Conservation (phyloP, 2,888 invertebrate genomes). For the Metallyticus violacea region DNA sequence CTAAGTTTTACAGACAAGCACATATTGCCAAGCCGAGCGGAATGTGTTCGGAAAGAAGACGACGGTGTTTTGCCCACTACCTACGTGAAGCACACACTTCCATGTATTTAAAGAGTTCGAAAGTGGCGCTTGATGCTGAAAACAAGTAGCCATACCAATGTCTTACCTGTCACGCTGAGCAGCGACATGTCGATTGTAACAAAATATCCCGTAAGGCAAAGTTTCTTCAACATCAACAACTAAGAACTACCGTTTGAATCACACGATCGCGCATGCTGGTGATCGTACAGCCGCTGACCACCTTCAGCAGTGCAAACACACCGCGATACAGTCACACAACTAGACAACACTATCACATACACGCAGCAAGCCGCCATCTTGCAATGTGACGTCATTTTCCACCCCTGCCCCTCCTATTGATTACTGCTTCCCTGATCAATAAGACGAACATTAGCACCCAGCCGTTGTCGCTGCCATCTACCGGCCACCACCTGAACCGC, state of each 20-base stretch:
- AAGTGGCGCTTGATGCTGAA: too few species aligned
- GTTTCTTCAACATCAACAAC: slow-evolving; percentile 8
- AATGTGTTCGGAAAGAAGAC: too few species aligned
- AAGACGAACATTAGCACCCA: not conserved
- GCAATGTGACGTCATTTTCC: slow-evolving; percentile 14
- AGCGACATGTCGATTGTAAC: slow-evolving; percentile 30
- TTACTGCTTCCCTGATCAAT: slow-evolving; percentile 10
- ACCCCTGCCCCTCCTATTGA: slow-evolving; percentile 13
- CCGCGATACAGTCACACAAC: not conserved
- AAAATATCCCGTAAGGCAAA: slow-evolving; percentile 3
- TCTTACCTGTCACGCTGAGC: slow-evolving; percentile 35
- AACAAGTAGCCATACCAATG: not conserved
- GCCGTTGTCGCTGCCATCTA: not conserved
- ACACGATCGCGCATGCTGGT: not conserved
- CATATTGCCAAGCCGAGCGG: too few species aligned
- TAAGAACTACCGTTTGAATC: slow-evolving; percentile 7
- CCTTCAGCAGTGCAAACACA: not conserved
- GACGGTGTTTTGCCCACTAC: too few species aligned
- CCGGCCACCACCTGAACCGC: not conserved
- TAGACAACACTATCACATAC: slow-evolving; percentile 14
- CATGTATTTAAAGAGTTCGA: too few species aligned
- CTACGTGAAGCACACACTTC: too few species aligned
- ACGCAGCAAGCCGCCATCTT: slow-evolving; percentile 17
- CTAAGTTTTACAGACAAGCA: too few species aligned
- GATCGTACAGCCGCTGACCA: not conserved